Evolutionary conservation across 2,888 invertebrate species (phyloP).

Genomic region (Drosophila testacea): DNA sequence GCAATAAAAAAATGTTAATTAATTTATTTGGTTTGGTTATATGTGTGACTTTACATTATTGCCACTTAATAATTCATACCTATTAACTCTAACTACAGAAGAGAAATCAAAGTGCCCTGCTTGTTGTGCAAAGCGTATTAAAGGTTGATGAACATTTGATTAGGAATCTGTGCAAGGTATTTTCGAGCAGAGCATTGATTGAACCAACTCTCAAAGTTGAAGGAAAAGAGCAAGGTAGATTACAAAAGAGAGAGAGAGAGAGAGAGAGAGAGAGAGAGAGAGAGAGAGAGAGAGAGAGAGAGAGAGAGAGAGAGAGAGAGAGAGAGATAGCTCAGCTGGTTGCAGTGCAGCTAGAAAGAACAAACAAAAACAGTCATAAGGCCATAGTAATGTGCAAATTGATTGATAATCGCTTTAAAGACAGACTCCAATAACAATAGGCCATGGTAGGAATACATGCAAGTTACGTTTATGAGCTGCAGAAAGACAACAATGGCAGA

Average conservation of each 20-base stretch:
- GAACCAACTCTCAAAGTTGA: background rate
- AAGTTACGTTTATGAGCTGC: background rate
- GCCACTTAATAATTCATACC: too few relatives aligned
- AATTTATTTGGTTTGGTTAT: too few relatives aligned
- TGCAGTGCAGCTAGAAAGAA: background rate
- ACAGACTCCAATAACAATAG: conserved; percentile 16
- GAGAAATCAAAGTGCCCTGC: background rate
- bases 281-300: background rate
- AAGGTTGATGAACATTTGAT: background rate
- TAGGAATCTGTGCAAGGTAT: background rate
- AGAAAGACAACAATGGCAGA: background rate
- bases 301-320: background rate
- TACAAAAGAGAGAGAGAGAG: background rate
- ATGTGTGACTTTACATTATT: too few relatives aligned
- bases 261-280: background rate
- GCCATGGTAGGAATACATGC: background rate
- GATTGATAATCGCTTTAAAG: conserved; percentile 62
- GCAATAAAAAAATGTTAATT: too few relatives aligned
- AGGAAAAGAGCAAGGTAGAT: background rate
- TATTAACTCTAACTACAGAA: background rate
- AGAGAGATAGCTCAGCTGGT: background rate
- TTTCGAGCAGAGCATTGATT: background rate
- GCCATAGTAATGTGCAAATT: conserved; percentile 57
- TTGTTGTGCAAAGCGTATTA: background rate
- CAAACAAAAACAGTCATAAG: conserved; percentile 20